These are phyloP conservation scores for Wiebesia pumilae DNA, from an alignment of 1,140 invertebrate species.

Conservation along the genomic window DNA sequence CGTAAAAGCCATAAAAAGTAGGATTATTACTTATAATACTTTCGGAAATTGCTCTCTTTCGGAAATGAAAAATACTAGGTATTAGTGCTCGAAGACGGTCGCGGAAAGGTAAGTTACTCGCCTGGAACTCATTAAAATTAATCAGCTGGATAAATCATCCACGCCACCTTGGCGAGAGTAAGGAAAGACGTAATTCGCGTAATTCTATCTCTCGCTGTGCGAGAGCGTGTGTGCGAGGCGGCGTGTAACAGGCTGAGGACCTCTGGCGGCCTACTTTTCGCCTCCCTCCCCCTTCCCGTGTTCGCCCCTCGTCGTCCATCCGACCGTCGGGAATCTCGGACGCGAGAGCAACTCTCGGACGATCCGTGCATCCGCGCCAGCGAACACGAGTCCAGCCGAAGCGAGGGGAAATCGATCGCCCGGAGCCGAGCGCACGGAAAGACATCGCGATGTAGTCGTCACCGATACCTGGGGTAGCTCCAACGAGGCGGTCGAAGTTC, in stretches of 20 bases:
- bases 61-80: not conserved
- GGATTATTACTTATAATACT: too few species aligned
- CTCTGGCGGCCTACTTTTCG: constrained; percentile 49
- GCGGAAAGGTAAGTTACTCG: not conserved
- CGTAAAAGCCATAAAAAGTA: too few species aligned
- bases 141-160: constrained; percentile 1
- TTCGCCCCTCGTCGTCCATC: not conserved
- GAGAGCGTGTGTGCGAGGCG: too few species aligned
- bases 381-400: not conserved
- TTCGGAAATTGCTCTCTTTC: too few species aligned
- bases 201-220: not conserved
- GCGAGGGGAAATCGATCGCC: not conserved
- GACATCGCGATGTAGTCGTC: too few species aligned
- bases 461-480: too few species aligned
- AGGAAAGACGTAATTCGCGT: not conserved
- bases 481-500: too few species aligned
- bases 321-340: constrained; percentile 5
- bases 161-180: not conserved
- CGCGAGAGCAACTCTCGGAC: not conserved
- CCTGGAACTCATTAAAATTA: not conserved
- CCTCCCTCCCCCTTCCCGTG: not conserved
- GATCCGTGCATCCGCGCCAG: not conserved
- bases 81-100: too few species aligned
- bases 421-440: too few species aligned
- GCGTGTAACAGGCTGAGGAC: constrained; percentile 24